Conservation (phyloP, 1,140 invertebrate genomes). For the Macrobrachium nipponense region DNA sequence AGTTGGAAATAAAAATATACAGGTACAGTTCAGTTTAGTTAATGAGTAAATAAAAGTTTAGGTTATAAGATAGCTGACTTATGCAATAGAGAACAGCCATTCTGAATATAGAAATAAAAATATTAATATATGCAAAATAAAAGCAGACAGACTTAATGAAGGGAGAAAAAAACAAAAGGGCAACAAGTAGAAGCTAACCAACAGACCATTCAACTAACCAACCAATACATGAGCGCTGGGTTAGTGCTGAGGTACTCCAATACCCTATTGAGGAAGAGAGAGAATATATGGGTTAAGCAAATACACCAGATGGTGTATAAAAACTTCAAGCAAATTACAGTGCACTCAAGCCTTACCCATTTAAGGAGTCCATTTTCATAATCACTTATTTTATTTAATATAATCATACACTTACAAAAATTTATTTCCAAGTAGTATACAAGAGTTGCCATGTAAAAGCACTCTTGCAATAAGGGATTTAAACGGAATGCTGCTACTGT, state of each 20-base stretch:
- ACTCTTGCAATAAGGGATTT: neutral
- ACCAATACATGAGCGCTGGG: slow-evolving; percentile 58
- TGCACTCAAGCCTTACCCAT: slow-evolving; percentile 50
- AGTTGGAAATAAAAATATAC: neutral
- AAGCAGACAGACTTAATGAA: slow-evolving; percentile 5
- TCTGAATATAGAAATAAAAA: neutral
- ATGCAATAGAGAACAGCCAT: too few relatives aligned
- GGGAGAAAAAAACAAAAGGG: neutral
- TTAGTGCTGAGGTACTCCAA: slow-evolving; percentile 61
- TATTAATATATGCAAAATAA: slow-evolving; percentile 22
- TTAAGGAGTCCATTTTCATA: neutral
- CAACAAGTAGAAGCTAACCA: slow-evolving; percentile 39
- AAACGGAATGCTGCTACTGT: neutral
- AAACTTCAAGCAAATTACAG: slow-evolving; percentile 49
- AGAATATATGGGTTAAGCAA: slow-evolving; percentile 43
- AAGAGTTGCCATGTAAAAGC: neutral
- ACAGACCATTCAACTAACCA: slow-evolving; percentile 55
- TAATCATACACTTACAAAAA: neutral
- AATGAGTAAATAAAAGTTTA: too few relatives aligned
- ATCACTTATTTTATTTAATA: neutral
- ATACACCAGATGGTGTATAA: slow-evolving; percentile 24
- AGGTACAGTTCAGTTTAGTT: too few relatives aligned
- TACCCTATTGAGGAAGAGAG: slow-evolving; percentile 58
- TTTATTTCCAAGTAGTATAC: neutral
- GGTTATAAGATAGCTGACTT: too few relatives aligned